Percentiles rank a stretch among this genome's conserved stretches.
Evolutionary conservation across 2,797 vertebrate species (phyloP).

Genomic region (Emydoidea blandingii): DNA sequence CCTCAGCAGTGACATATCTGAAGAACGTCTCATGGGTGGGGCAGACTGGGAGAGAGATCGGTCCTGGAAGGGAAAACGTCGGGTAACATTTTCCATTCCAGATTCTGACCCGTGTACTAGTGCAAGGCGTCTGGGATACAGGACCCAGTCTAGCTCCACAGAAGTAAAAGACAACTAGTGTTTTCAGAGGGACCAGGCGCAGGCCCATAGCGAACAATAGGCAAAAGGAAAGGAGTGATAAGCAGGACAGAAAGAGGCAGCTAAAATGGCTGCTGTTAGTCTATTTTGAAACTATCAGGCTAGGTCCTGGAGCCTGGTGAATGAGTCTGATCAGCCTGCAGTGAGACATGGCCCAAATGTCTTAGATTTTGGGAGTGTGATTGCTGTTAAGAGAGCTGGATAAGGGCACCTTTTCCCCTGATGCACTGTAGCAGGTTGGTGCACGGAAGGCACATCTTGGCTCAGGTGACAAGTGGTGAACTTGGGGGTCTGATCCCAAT

Average conservation of each 20-base stretch:
- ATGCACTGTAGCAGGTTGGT: too few relatives aligned
- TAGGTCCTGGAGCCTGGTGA: background rate
- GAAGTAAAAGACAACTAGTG: background rate
- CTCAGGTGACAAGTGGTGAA: background rate
- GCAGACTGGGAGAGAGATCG: background rate
- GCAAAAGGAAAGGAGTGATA: background rate
- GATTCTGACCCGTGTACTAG: too few relatives aligned
- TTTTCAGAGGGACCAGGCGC: background rate
- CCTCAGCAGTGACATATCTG: background rate
- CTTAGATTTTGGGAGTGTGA: background rate
- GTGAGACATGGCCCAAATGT: background rate
- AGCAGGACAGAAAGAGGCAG: background rate
- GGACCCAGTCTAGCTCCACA: background rate
- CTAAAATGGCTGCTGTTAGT: background rate
- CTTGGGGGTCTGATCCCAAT: background rate
- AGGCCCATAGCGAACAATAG: too few relatives aligned
- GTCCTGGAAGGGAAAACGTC: too few relatives aligned
- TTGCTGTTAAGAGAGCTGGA: background rate
- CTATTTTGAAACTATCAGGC: background rate
- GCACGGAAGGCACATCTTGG: too few relatives aligned
- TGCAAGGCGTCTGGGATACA: background rate
- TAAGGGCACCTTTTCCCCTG: background rate
- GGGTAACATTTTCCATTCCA: background rate
- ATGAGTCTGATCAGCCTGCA: background rate
- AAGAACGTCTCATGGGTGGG: background rate